Conservation (phyloP, 2,888 invertebrate genomes). For the Andrena fulva region DNA sequence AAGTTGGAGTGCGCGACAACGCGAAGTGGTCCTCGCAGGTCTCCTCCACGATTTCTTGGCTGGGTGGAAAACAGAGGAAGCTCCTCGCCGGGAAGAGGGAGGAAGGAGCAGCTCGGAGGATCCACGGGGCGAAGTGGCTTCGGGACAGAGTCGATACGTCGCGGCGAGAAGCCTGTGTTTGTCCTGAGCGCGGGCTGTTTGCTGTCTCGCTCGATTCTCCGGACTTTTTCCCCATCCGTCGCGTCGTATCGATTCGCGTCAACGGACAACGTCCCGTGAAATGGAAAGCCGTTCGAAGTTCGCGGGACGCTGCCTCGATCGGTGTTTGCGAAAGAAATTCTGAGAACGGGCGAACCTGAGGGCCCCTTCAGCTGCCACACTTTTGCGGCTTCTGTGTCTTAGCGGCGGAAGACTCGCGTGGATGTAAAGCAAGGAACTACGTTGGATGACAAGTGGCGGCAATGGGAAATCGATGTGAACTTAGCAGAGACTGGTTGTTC, state of each 20-base stretch:
- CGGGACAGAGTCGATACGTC: background rate
- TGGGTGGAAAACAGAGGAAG: background rate
- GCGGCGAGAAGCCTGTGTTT: background rate
- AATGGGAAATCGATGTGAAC: too few relatives aligned
- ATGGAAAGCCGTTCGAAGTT: conserved; percentile 2
- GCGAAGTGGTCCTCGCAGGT: conserved; percentile 30
- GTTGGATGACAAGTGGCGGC: too few relatives aligned
- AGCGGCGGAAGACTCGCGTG: too few relatives aligned
- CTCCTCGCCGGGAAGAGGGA: background rate
- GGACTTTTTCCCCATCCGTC: background rate
- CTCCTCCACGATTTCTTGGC: background rate
- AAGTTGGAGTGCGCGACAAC: conserved; percentile 23
- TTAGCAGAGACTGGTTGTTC: too few relatives aligned
- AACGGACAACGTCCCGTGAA: conserved; percentile 8
- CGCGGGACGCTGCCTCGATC: background rate
- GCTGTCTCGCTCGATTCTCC: background rate
- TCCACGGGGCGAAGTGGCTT: background rate
- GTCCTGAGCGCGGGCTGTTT: background rate
- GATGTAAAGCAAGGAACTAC: too few relatives aligned
- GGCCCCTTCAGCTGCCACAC: too few relatives aligned
- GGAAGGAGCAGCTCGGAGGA: background rate
- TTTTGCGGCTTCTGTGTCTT: too few relatives aligned
- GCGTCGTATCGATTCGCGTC: conserved; percentile 24
- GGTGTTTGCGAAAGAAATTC: conserved; percentile 14
- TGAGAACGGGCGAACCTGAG: too few relatives aligned